Evolutionary conservation across 2,797 vertebrate genomes (phyloP).

Genomic region (Sylvia borin): DNA sequence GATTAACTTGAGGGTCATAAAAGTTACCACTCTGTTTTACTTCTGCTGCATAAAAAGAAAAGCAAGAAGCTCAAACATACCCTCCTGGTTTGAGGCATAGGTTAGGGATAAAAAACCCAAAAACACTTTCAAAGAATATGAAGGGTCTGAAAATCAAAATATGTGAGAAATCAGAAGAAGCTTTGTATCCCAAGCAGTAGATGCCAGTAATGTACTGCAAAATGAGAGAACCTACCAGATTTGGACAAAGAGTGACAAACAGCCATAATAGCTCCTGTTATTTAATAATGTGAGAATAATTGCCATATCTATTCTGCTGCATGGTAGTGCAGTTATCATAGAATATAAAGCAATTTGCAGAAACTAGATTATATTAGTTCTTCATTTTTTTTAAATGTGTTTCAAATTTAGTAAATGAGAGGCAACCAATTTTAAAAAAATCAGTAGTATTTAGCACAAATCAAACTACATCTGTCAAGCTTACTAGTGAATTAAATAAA

Average conservation of each 20-base stretch:
- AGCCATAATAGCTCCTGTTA: background rate
- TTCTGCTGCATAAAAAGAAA: background rate
- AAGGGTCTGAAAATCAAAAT: background rate
- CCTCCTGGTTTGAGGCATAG: background rate
- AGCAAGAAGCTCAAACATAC: background rate
- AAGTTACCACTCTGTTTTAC: background rate
- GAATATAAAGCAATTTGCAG: background rate
- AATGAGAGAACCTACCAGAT: background rate
- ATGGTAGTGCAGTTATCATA: background rate
- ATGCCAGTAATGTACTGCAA: background rate
- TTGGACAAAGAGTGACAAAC: background rate
- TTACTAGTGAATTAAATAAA: background rate
- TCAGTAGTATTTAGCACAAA: background rate
- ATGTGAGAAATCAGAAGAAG: background rate
- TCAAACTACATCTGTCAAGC: background rate
- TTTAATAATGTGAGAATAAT: conserved; percentile 14
- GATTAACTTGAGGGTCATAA: background rate
- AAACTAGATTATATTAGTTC: background rate
- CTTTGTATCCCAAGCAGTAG: background rate
- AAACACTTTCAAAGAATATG: background rate
- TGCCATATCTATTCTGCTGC: background rate
- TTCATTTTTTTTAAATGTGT: background rate
- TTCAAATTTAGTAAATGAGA: background rate
- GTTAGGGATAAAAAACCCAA: background rate
- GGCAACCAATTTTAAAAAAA: background rate